Conservation (phyloP, 1,140 invertebrate species). For the Tachypleus tridentatus region DNA sequence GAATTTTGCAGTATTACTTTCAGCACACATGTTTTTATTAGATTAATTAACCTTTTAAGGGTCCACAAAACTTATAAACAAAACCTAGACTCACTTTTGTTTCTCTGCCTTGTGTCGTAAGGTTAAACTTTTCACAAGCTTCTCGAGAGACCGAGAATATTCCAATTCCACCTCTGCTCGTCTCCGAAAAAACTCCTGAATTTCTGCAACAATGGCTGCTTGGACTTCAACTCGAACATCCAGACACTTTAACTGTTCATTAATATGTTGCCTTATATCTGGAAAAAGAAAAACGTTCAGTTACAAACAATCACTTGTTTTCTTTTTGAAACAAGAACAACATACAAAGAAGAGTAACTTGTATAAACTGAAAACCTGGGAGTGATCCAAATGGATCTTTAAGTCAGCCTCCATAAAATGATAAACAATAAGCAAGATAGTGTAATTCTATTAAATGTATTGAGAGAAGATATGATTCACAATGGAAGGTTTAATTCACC, state of each 20-base stretch:
- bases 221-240: slow-evolving; percentile 83
- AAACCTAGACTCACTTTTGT: slow-evolving; percentile 56
- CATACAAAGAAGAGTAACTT: no score
- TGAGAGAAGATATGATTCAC: slow-evolving; percentile 49
- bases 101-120: slow-evolving; percentile 81
- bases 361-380: no score
- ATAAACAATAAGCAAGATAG: no score
- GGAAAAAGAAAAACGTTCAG: slow-evolving; percentile 31
- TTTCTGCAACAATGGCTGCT: slow-evolving; percentile 69
- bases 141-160: slow-evolving; percentile 83
- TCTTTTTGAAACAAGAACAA: no score
- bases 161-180: slow-evolving; percentile 86
- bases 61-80: no score
- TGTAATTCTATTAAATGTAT: slow-evolving; percentile 32
- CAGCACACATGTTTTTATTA: no score
- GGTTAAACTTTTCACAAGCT: slow-evolving; percentile 72
- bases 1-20: no score
- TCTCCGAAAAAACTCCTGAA: slow-evolving; percentile 84
- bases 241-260: slow-evolving; percentile 85
- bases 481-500: no score
- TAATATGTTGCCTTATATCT: slow-evolving; percentile 86
- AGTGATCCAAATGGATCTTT: no score
- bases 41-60: no score
- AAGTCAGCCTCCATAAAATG: no score
- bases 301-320: no score